phyloP scores from a whole-genome alignment of 1,140 invertebrate species.

The Musca vetustissima region DNA sequence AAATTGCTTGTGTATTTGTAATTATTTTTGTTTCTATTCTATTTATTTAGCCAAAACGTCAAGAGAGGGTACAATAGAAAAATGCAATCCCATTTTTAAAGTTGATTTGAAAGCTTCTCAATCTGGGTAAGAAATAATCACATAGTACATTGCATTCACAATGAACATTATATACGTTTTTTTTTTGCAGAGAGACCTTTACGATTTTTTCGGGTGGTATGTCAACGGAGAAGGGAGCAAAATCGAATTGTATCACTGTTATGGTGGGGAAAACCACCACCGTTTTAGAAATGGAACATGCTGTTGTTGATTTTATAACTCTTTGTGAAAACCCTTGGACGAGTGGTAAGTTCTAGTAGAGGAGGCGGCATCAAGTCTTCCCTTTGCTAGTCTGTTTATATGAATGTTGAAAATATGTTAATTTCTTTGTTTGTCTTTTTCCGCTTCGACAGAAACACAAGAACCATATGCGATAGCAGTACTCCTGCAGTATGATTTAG shows the following conservation, averaged over 20 bases:
- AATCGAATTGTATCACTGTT: conserved; percentile 93
- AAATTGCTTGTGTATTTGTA: neutral
- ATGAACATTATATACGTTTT: neutral
- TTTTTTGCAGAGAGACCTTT: conserved; percentile 72
- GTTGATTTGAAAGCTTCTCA: conserved; percentile 91
- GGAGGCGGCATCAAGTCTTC: neutral
- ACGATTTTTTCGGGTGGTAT: conserved; percentile 95
- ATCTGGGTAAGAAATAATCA: conserved; percentile 71
- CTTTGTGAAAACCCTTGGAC: conserved; percentile 91
- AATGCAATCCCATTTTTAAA: conserved; percentile 90
- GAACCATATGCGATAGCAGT: conserved; percentile 98
- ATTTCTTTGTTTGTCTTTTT: conserved; percentile 16
- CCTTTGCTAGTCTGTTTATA: neutral
- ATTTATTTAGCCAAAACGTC: conserved; percentile 74
- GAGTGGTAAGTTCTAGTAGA: conserved; percentile 67
- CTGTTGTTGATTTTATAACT: conserved; percentile 95
- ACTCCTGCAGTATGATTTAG: conserved; percentile 95
- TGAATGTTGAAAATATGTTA: neutral
- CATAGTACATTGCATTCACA: neutral
- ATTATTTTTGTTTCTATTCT: conserved; percentile 28
- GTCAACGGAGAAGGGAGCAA: conserved; percentile 83
- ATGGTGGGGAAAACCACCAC: conserved; percentile 91
- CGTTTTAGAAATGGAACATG: conserved; percentile 98
- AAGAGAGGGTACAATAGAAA: conserved; percentile 83
- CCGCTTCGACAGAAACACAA: conserved; percentile 75